A percentile compares a stretch with the other conserved stretches of the same genome.
phyloP scores from a whole-genome alignment of 2,797 vertebrate genomes.

The Manis javanica region DNA sequence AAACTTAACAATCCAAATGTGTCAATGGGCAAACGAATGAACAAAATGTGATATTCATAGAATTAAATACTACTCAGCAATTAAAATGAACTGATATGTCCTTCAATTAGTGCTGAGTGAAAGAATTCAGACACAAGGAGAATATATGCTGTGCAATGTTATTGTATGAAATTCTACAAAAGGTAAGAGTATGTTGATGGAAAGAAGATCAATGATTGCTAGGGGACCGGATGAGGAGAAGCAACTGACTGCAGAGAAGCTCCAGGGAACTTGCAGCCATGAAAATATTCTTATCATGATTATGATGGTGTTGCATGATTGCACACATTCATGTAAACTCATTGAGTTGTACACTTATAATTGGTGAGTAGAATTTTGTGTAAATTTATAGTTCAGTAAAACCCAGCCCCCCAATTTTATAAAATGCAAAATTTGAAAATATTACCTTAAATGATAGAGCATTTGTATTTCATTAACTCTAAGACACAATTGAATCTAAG shows the following conservation, averaged over 20 bases:
- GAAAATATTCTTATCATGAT: not conserved
- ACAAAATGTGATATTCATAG: not conserved
- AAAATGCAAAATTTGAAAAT: not conserved
- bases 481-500: not conserved
- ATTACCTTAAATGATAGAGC: not conserved
- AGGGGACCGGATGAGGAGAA: not conserved
- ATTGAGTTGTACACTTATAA: not conserved
- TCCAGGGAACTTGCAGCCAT: not conserved
- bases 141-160: not conserved
- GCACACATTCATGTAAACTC: constrained; percentile 8
- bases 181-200: constrained; percentile 1
- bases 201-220: not conserved
- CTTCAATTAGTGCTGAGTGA: not conserved
- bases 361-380: not conserved
- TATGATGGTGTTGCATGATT: not conserved
- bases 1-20: not conserved
- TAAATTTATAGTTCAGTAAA: not conserved
- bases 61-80: constrained; percentile 10
- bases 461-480: not conserved
- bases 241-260: not conserved
- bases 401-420: not conserved
- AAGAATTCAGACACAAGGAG: not conserved
- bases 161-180: not conserved
- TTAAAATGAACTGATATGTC: not conserved
- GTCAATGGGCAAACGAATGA: not conserved